Evolutionary conservation across 2,797 vertebrate genomes (phyloP), one percentile per base, ranked within the genome.

Genomic region (Choloepus didactylus): DNA sequence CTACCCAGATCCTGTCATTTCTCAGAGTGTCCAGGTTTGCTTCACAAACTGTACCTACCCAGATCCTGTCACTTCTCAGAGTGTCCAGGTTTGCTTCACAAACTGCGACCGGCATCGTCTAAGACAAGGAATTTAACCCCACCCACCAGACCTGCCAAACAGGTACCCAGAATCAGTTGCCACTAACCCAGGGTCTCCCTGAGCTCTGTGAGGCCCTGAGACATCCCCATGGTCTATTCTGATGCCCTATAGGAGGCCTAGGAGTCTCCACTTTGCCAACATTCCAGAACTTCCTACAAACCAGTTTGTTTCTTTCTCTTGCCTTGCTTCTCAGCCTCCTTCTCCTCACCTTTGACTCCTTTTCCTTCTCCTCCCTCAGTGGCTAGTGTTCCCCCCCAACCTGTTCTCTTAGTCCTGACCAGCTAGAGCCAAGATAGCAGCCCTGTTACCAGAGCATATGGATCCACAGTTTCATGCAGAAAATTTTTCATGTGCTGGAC

Each of bases 61-160:
- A 60, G 51, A 64, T 84, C 82, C 41, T 67, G 31, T 51, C 83
- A 83, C 80, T 41, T 69, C n/a, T 67, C 84, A 69, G 59, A 60
- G 38, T 27, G 72, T 38, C 49, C 29, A 80, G 19, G n/a, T 80
- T 64, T 62, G 15, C 67, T 93, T 87, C 21, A 59, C 54, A 87
- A 76, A 72, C 31, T 85, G 35, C 2, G 81, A 31, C 51, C 27
- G 35, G 80, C 41, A 35, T 59, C 60, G 35, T 38, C 35, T 62
- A 16, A 73, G 70, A 77, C 51, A 77, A 87, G n/a, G 70, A 80
- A 69, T 79, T 70, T 91, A 76, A 72, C 51, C 81, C 59, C 21
- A 80, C 27, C n/a, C 31, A 56, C 25, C 15, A 95, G 80, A 18
- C 51, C 44, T 91, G 31, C 27, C 29, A 91, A 91, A 76, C 23